Percentiles rank a stretch among this genome's conserved stretches.
These are phyloP conservation scores for Pocillopora grandis DNA, from an alignment of 92 coral and sea anemone genomes.

Conservation along the genomic window DNA sequence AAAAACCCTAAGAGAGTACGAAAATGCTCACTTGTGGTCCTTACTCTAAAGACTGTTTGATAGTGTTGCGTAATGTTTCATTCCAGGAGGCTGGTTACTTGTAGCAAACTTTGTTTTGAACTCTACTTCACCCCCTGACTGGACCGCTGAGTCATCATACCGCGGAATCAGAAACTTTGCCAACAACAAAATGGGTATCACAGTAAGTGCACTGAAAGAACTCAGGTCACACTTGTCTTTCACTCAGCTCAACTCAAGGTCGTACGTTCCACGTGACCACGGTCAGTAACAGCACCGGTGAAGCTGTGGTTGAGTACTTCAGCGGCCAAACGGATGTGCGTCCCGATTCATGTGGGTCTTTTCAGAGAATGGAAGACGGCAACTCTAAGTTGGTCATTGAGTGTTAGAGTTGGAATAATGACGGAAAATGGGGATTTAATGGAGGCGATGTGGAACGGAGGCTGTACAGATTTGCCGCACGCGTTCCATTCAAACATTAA, in stretches of 20 bases:
- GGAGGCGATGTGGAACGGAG: neutral
- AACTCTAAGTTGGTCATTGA: neutral
- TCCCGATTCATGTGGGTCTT: neutral
- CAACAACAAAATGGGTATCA: neutral
- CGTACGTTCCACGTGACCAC: conserved; percentile 15
- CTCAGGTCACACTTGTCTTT: neutral
- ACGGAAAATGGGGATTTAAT: neutral
- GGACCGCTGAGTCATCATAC: too few species aligned
- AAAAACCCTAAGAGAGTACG: too few species aligned
- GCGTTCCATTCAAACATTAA: too few species aligned
- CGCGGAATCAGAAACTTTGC: neutral
- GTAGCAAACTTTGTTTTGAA: conserved; percentile 27
- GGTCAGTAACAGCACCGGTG: conserved; percentile 15
- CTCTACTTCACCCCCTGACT: neutral
- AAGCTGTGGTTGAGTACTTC: conserved; percentile 30
- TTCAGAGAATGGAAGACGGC: neutral
- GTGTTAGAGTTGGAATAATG: neutral
- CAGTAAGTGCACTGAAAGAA: conserved; percentile 1
- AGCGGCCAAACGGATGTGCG: conserved; percentile 9
- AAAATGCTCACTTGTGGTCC: too few species aligned
- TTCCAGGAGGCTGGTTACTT: conserved; percentile 60
- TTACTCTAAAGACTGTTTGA: neutral
- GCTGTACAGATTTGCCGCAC: neutral
- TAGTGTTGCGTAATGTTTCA: neutral
- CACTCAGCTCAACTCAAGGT: too few species aligned